Base-by-base conservation (phyloP, 1,140 invertebrate species). In the Diorhabda sublineata region DNA sequence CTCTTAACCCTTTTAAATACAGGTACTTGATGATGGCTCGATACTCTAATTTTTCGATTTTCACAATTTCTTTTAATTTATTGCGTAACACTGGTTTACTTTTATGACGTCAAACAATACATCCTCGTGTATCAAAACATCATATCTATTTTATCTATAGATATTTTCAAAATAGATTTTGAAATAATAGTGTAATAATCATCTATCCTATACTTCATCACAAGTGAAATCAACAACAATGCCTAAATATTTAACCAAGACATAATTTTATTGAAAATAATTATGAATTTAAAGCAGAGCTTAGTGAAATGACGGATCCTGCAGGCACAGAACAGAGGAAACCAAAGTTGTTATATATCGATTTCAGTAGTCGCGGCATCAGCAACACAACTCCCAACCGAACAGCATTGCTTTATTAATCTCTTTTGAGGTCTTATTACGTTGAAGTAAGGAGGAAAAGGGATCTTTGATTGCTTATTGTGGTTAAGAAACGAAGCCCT, bases 391-490 rank as follows among this genome's bases (percentile, higher is more conserved):
- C 43, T 62, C 44, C 61, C 61, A 42, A 44, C n/a, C 42, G 42
- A 62, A 62, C 61, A 62, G 45, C 61, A 62, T 62, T 44, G 61
- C 61, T 62, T 62, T 62, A 62, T 62, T 62, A 62, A 62, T 62
- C 61, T 62, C 61, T 62, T 62, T 62, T 62, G 61, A 62, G 61
- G 43, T 62, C 61, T 43, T 62, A 62, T 62, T 62, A 62, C 61
- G 47, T 52, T 52, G 42, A 62, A 62, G 42, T 45, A 44, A 62
- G 61, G 61, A 62, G 61, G 61, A 62, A 47, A 42, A 62, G 61
- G 61, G 61, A 62, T 62, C 61, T 62, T 62, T 62, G 61, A 62
- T 62, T 62, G 61, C 61, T 62, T 62, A 62, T 62, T 62, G 61
- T 62, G 61, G 61, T 62, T 62, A 11, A 44, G 61, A 62, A 62